phyloP scores from a whole-genome alignment of 2,797 vertebrate genomes.

The Anas acuta region DNA sequence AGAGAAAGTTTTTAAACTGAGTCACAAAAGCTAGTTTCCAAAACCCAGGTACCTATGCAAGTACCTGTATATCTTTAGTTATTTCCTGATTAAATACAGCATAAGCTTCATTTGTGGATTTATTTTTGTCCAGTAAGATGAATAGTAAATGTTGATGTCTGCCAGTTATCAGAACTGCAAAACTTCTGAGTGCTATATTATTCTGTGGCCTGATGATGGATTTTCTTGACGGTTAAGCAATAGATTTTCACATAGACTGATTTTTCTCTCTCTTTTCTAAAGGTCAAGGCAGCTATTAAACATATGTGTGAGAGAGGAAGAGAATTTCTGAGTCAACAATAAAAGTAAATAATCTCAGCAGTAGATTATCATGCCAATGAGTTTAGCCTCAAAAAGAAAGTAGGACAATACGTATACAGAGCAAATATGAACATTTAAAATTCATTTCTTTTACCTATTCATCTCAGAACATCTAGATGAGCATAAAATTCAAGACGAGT shows the following conservation, averaged over 20 bases:
- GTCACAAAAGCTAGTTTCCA: not conserved
- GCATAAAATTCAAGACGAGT: not conserved
- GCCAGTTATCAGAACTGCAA: not conserved
- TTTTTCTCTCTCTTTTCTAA: conserved; percentile 15
- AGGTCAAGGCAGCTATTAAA: not conserved
- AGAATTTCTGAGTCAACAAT: not conserved
- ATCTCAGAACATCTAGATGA: not conserved
- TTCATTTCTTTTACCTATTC: not conserved
- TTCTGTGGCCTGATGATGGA: not conserved
- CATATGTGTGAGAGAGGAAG: not conserved
- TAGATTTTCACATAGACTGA: not conserved
- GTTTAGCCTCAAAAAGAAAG: not conserved
- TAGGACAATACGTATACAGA: not conserved
- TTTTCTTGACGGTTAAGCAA: not conserved
- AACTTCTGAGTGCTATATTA: not conserved
- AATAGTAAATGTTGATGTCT: not conserved
- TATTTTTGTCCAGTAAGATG: not conserved
- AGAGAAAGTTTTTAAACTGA: not conserved
- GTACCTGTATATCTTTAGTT: not conserved
- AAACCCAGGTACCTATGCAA: not conserved
- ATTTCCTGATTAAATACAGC: not conserved
- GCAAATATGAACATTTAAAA: not conserved
- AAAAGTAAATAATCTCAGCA: conserved; percentile 14
- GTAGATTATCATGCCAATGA: not conserved
- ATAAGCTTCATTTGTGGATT: fast-evolving